Percentiles rank a stretch among this genome's conserved stretches.
Evolutionary conservation across 2,113 vertebrate species (phyloP).

Genomic region (Bucco capensis): DNA sequence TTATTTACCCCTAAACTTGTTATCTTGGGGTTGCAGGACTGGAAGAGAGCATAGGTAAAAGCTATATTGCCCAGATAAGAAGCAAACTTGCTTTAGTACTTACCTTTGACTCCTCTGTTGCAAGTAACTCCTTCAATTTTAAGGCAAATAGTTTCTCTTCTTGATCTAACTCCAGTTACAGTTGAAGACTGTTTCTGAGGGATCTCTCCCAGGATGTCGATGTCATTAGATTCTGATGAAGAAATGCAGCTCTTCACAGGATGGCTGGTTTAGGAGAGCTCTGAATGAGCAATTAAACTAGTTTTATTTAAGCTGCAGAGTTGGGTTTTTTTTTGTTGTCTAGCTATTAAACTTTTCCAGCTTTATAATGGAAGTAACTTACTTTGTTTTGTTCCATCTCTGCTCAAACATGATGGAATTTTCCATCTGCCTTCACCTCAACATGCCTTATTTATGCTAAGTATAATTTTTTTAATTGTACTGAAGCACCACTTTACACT

Average conservation of each 20-base stretch:
- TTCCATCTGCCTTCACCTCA: background rate
- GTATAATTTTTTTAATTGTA: background rate
- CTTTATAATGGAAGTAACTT: background rate
- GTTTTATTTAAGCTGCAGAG: background rate
- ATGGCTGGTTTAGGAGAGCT: background rate
- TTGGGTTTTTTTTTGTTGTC: background rate
- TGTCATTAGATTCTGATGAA: background rate
- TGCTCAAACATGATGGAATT: background rate
- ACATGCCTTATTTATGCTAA: background rate
- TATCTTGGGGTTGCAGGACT: background rate
- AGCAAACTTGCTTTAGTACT: background rate
- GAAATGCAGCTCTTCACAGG: background rate
- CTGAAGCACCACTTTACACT: background rate
- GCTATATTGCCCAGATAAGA: background rate
- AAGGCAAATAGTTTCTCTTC: background rate
- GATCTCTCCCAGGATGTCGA: background rate
- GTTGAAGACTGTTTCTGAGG: background rate
- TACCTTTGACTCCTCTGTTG: background rate
- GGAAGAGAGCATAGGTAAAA: background rate
- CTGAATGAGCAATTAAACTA: background rate
- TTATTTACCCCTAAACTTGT: conserved; percentile 30
- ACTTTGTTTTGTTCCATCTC: background rate
- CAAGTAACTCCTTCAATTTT: background rate
- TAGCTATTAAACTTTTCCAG: background rate
- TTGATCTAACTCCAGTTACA: background rate